A percentile compares a stretch with the other conserved stretches of the same genome.
Conservation (phyloP, 2,113 vertebrate species). For the Lathamus discolor region DNA sequence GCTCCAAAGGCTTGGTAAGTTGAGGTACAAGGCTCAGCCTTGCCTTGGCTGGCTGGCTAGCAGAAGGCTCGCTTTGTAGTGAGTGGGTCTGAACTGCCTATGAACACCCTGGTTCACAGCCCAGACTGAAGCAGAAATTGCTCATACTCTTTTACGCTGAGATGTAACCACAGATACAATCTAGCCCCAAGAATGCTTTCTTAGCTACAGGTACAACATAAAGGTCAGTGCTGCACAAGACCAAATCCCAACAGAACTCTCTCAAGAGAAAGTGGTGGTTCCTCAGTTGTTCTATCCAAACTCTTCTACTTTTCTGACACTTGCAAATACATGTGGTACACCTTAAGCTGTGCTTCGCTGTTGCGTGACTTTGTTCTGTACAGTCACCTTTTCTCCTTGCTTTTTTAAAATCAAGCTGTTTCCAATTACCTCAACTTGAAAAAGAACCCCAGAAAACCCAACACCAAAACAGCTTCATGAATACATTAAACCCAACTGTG, state of each 20-base stretch:
- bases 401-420: not conserved
- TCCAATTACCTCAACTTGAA: not conserved
- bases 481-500: not conserved
- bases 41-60: not conserved
- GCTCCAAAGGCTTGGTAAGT: not conserved
- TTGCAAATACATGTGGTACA: not conserved
- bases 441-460: not conserved
- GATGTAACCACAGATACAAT: not conserved
- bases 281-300: not conserved
- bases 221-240: not conserved
- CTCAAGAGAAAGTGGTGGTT: not conserved
- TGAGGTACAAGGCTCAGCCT: not conserved
- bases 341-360: not conserved
- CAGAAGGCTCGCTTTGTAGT: not conserved
- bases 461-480: not conserved
- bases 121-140: not conserved
- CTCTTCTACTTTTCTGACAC: not conserved
- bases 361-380: not conserved
- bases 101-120: not conserved
- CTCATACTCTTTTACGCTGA: not conserved
- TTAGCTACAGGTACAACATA: not conserved
- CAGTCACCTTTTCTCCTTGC: not conserved
- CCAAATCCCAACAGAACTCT: not conserved
- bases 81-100: not conserved
- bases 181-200: not conserved